Conservation (phyloP, 2,888 invertebrate genomes). For the Caenorhabditis wallacei region DNA sequence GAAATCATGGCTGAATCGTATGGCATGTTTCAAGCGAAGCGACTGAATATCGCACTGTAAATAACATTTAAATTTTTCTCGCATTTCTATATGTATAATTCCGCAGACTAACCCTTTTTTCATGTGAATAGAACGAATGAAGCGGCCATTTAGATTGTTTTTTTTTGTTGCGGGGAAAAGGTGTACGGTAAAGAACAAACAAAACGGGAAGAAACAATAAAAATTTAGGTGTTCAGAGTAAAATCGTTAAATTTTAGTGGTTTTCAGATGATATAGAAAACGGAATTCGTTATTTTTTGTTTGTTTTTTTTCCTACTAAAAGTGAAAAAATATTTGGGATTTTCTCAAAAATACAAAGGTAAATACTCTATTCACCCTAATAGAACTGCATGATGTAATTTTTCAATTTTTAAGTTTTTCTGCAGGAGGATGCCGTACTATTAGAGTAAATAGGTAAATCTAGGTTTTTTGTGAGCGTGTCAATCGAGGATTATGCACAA, state of each 20-base stretch:
- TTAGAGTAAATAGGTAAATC: too few species aligned
- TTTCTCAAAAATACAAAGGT: too few species aligned
- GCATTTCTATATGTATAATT: neutral
- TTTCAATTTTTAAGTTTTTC: too few species aligned
- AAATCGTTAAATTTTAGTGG: neutral
- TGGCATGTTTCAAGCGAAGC: neutral
- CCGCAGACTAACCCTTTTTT: neutral
- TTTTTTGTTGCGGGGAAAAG: too few species aligned
- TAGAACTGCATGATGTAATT: too few species aligned
- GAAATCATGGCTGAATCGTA: constrained; percentile 14
- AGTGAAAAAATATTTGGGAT: too few species aligned
- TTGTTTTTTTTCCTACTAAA: neutral
- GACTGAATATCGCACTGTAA: neutral
- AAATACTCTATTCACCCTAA: too few species aligned
- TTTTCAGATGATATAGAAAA: neutral
- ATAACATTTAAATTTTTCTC: neutral
- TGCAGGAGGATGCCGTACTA: too few species aligned
- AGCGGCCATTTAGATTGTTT: neutral
- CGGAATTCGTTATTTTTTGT: neutral
- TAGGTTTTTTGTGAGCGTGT: neutral
- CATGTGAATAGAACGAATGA: constrained; percentile 4
- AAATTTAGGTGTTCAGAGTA: constrained; percentile 1
- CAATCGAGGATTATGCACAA: constrained; percentile 13
- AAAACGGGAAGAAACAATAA: neutral
- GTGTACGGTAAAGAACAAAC: neutral